These are phyloP conservation scores for Galerucella calmariensis DNA, from an alignment of 2,888 invertebrate genomes.

Conservation along the genomic window DNA sequence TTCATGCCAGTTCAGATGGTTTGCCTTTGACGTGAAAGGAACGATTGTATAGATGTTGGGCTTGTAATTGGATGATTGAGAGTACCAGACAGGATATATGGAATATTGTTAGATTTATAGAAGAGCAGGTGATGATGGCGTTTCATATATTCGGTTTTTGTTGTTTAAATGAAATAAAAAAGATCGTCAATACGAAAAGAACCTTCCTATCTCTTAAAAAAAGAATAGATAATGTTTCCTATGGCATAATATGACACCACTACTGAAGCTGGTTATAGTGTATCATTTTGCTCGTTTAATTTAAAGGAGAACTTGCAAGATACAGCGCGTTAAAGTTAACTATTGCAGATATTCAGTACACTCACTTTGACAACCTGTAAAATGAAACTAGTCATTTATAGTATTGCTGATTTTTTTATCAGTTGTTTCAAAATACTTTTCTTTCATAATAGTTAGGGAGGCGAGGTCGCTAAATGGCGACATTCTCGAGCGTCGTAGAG, in stretches of 20 bases:
- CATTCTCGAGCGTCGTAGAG: no score
- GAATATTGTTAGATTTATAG: slow-evolving; percentile 26
- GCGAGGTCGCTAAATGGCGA: no score
- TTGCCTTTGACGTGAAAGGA: slow-evolving; percentile 34
- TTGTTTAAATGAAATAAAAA: background rate
- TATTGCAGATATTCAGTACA: no score
- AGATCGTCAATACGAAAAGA: background rate
- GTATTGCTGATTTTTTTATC: no score
- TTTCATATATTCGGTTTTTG: background rate
- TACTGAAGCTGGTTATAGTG: no score
- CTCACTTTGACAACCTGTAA: no score
- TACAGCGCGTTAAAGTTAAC: no score
- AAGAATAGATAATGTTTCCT: background rate
- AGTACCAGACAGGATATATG: slow-evolving; percentile 25
- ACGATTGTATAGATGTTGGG: slow-evolving; percentile 29
- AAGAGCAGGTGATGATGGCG: slow-evolving; percentile 21
- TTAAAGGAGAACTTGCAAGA: no score
- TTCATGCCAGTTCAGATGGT: slow-evolving; percentile 35
- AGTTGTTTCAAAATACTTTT: no score
- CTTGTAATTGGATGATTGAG: slow-evolving; percentile 35
- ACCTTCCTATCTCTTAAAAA: background rate
- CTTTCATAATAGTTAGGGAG: no score
- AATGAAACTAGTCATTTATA: no score
- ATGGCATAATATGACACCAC: background rate
- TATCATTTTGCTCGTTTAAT: no score